Percentiles rank a stretch among this genome's conserved stretches.
phyloP scores from a whole-genome alignment of 2,797 vertebrate genomes.

The Lepilemur septentrionalis region DNA sequence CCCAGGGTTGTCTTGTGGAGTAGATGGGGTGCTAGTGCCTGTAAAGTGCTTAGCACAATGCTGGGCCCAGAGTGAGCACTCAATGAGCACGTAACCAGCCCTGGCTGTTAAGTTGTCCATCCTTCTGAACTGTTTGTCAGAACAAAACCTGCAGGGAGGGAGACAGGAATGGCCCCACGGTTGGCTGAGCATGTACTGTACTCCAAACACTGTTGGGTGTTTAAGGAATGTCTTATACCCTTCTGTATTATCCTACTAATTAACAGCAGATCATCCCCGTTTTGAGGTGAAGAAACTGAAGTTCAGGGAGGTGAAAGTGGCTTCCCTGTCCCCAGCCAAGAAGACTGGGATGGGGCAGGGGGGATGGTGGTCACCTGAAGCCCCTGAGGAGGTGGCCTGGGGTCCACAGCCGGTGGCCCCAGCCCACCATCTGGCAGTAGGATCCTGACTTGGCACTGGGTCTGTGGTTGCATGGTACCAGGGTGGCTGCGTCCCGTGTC shows the following conservation, averaged over 20 bases:
- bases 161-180: fast-evolving
- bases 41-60: too few relatives aligned
- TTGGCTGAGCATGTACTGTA: fast-evolving
- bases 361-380: not conserved
- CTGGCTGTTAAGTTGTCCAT: not conserved
- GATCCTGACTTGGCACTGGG: not conserved
- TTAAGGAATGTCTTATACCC: not conserved
- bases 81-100: fast-evolving
- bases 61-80: not conserved
- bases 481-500: not conserved
- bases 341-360: not conserved
- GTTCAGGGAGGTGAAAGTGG: not conserved
- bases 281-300: not conserved
- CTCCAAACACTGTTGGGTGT: not conserved
- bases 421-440: not conserved
- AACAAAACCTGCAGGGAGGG: not conserved
- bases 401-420: not conserved
- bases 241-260: not conserved
- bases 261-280: not conserved
- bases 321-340: not conserved
- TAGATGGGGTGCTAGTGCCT: fast-evolving
- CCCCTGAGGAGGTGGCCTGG: not conserved
- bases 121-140: not conserved
- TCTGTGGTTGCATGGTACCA: fast-evolving
- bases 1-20: fast-evolving